phyloP scores from a whole-genome alignment of 2,797 vertebrate genomes.

The Allochrocebus solatus region DNA sequence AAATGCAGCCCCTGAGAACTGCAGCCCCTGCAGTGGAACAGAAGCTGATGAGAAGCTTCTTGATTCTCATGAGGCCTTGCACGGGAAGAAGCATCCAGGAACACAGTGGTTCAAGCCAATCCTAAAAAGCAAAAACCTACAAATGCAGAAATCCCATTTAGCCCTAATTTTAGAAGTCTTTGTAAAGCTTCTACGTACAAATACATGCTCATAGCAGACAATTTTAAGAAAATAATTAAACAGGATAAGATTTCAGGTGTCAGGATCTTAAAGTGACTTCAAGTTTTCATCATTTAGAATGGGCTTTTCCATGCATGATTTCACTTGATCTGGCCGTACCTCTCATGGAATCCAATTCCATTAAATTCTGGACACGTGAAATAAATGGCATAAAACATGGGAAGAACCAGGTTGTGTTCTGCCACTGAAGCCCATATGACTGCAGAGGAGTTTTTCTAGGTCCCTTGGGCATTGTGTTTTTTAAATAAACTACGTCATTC shows the following conservation, averaged over 20 bases:
- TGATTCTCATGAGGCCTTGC: background rate
- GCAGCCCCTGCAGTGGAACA: background rate
- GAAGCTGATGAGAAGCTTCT: background rate
- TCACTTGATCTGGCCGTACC: constrained; percentile 16
- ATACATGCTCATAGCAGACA: constrained; percentile 27
- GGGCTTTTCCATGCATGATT: constrained; percentile 35
- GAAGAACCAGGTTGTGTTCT: background rate
- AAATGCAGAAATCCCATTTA: background rate
- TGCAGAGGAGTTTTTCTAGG: background rate
- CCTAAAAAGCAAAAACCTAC: background rate
- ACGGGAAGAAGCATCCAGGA: background rate
- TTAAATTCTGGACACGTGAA: constrained; percentile 44
- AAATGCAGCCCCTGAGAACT: background rate
- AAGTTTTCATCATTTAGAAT: constrained; percentile 47
- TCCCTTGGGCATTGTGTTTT: constrained; percentile 5
- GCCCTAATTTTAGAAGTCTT: background rate
- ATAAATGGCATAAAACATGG: background rate
- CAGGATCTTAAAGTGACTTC: constrained; percentile 43
- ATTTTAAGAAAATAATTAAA: constrained; percentile 50
- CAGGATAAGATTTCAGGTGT: background rate
- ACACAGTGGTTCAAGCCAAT: background rate
- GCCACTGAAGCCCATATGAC: background rate
- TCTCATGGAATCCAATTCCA: constrained; percentile 30
- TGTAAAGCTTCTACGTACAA: background rate
- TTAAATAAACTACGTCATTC: constrained; percentile 41